Evolutionary conservation across 2,888 invertebrate species (phyloP).

Genomic region (Mechanitis mazaeus): DNA sequence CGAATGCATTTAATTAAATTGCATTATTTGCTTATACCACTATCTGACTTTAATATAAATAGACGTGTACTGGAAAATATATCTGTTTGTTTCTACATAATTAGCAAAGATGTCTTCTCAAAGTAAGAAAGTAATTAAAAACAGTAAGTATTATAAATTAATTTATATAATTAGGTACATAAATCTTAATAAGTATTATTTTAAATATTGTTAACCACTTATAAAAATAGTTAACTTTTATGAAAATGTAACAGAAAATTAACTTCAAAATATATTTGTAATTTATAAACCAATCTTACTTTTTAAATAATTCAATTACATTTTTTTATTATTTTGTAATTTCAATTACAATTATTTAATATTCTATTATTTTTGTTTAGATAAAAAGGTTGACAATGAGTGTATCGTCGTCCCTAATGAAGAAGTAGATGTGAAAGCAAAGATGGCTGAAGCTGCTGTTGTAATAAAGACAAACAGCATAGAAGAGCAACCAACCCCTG

Average conservation of each 20-base stretch:
- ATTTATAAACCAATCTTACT: no score
- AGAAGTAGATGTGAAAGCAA: neutral
- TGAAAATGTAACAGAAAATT: neutral
- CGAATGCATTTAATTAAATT: conserved; percentile 3
- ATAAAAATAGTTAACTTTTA: neutral
- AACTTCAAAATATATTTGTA: neutral
- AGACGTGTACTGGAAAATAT: neutral
- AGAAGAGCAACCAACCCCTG: neutral
- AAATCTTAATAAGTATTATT: neutral
- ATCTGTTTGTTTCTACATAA: neutral
- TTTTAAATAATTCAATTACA: no score
- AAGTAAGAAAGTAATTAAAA: neutral
- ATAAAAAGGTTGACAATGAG: neutral
- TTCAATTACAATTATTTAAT: no score
- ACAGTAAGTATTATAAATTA: neutral
- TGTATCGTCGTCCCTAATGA: neutral
- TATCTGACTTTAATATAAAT: conserved; percentile 2
- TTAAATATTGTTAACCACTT: neutral
- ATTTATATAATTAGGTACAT: neutral
- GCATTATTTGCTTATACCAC: neutral
- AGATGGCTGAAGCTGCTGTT: neutral
- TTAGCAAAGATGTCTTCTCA: neutral
- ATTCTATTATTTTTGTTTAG: neutral
- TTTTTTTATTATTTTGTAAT: no score
- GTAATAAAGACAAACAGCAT: neutral